Base-by-base conservation (phyloP, 2,113 vertebrate species). In the Chaetorhynchus papuensis region DNA sequence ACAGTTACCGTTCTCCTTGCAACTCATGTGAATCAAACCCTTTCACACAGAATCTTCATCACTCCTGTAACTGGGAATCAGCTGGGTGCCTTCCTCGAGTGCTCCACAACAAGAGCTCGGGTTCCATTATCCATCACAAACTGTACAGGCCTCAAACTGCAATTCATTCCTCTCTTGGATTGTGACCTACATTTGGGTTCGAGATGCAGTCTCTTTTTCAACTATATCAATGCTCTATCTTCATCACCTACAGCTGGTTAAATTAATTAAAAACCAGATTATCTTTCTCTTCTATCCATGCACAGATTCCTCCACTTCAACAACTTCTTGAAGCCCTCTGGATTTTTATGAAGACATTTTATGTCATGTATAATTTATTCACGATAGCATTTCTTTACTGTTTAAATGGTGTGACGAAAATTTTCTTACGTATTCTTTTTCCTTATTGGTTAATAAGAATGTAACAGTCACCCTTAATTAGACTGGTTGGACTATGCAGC, bases 61-160 rank as follows among this genome's bases (percentile, higher is more conserved):
- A 6, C 24, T 82, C 61, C 87, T 45, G 61, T 23, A 79, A 56
- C n/a, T 8, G n/a, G 17, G 16, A 28, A 68, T 68, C 93, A 90
- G 47, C 65, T 49, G n/a, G 0, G 0, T 31, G 71, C 53, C 65
- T 78, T 76, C 72, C 56, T 6, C 0, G 0, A 82, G 64, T 41
- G 50, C 6, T 14, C 33, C 54, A 23, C 6, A 10, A 27, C 5
- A 24, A 50, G 27, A 81, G 22, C 26, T 91, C 9, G 8, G 8
- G 8, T 61, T 81, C 27, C 12, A 2, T 81, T 81, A 78, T 10
- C n/a, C 31, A 64, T 37, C 70, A 70, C 22, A 80, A 66, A n/a
- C 45, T 1, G 1, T 50, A 57, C 7, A 10, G 31, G 31, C 33
- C 56, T 52, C 80, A 64, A 54, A 75, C 28, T n/a, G 64, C 44